phyloP scores from a whole-genome alignment of 2,888 invertebrate species.

The Scaptomyza polygonia region DNA sequence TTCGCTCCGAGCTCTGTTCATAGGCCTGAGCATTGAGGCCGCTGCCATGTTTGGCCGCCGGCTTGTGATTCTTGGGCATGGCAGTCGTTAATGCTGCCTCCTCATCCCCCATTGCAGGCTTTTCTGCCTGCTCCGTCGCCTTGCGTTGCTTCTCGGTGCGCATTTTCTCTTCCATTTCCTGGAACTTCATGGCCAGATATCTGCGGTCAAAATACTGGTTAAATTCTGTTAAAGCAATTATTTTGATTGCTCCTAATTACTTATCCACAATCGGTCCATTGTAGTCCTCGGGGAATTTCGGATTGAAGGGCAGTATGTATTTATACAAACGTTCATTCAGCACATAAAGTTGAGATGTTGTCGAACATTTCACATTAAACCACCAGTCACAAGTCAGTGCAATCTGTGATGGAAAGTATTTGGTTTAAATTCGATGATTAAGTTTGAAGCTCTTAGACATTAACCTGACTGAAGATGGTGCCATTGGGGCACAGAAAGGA shows the following conservation, averaged over 20 bases:
- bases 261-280: slow-evolving; percentile 94
- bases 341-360: slow-evolving; percentile 93
- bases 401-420: slow-evolving; percentile 84
- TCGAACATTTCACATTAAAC: slow-evolving; percentile 94
- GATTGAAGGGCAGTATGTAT: slow-evolving; percentile 93
- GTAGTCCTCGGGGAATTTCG: slow-evolving; percentile 95
- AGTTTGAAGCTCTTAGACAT: not conserved
- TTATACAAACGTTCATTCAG: slow-evolving; percentile 95
- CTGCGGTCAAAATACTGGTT: slow-evolving; percentile 82
- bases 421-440: not conserved
- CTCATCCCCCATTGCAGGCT: slow-evolving; percentile 76
- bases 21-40: slow-evolving; percentile 80
- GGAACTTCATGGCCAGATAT: slow-evolving; percentile 92
- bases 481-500: slow-evolving; percentile 96
- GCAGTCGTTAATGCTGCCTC: slow-evolving; percentile 61
- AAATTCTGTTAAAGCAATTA: too few species aligned
- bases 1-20: slow-evolving; percentile 82
- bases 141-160: slow-evolving; percentile 87
- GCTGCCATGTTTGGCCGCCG: slow-evolving; percentile 62
- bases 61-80: slow-evolving; percentile 55
- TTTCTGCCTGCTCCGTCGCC: slow-evolving; percentile 77
- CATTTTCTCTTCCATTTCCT: slow-evolving; percentile 94
- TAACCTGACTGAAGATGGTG: slow-evolving; percentile 93
- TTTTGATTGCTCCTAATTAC: slow-evolving; percentile 84
- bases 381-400: slow-evolving; percentile 96